A percentile compares a stretch with the other conserved stretches of the same genome.
Conservation (phyloP, 2,888 invertebrate species). For the Synanthedon tipuliformis region DNA sequence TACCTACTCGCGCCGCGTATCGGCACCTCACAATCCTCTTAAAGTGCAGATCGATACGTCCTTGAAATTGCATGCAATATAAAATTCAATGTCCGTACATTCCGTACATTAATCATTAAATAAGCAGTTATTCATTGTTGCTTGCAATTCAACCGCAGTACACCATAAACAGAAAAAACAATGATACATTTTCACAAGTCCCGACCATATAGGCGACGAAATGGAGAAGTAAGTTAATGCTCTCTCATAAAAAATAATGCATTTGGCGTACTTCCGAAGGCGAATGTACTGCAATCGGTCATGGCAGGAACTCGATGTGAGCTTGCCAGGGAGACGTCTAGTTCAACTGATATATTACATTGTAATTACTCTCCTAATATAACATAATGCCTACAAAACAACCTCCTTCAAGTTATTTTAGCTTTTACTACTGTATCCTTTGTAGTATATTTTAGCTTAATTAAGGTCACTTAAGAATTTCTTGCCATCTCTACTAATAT, state of each 20-base stretch:
- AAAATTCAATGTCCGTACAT: no score
- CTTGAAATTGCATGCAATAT: no score
- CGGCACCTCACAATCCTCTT: no score
- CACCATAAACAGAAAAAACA: no score
- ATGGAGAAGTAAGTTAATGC: conserved; percentile 7
- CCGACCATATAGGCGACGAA: conserved; percentile 4
- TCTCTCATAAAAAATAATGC: conserved; percentile 30
- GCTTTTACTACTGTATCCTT: no score
- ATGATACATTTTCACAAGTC: not conserved
- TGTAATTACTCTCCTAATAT: not conserved
- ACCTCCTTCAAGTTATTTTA: conserved; percentile 5
- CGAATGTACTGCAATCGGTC: conserved; percentile 15
- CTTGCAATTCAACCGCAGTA: no score
- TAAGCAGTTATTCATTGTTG: no score
- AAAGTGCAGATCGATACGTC: no score
- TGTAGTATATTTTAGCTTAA: conserved; percentile 5
- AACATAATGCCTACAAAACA: conserved; percentile 3
- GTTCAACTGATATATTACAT: not conserved
- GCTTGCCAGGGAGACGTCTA: not conserved
- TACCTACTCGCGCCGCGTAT: no score
- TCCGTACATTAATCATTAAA: no score
- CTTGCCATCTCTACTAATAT: no score
- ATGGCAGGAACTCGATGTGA: conserved; percentile 6
- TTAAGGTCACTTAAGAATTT: no score
- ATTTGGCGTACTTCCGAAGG: conserved; percentile 26